These are phyloP conservation scores for Nothoprocta perdicaria DNA, from an alignment of 2,113 vertebrate genomes.

Conservation along the genomic window DNA sequence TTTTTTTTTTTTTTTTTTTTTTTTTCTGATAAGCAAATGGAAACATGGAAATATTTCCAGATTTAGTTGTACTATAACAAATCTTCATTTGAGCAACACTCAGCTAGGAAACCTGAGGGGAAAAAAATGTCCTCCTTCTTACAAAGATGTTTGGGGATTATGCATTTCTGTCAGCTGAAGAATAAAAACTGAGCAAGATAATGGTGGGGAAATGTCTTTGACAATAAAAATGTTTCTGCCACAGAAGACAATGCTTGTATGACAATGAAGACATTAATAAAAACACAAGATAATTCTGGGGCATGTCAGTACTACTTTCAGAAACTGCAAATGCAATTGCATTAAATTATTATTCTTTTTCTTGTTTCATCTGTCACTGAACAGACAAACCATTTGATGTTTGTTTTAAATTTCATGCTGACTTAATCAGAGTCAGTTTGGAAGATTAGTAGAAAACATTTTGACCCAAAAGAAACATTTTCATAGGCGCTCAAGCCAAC, in stretches of 20 bases:
- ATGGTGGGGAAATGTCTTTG: not conserved
- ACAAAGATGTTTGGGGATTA: not conserved
- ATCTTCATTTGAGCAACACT: not conserved
- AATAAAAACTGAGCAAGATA: not conserved
- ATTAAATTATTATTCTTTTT: not conserved
- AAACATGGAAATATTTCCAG: not conserved
- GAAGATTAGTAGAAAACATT: not conserved
- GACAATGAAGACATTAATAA: not conserved
- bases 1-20: no score
- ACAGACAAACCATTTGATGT: conserved; percentile 5
- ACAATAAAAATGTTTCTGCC: not conserved
- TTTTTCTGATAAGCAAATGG: not conserved
- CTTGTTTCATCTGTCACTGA: not conserved
- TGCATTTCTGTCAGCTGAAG: not conserved
- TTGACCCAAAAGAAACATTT: not conserved
- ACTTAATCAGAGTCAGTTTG: not conserved
- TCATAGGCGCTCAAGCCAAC: not conserved
- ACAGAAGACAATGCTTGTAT: not conserved
- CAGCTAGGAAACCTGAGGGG: not conserved
- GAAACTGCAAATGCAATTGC: not conserved
- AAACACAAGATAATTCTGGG: not conserved
- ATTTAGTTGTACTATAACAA: not conserved
- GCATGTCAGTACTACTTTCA: not conserved
- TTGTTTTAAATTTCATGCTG: not conserved
- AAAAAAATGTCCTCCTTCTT: not conserved